Conservation (phyloP, 1,140 invertebrate genomes). For the Nebria ingens region DNA sequence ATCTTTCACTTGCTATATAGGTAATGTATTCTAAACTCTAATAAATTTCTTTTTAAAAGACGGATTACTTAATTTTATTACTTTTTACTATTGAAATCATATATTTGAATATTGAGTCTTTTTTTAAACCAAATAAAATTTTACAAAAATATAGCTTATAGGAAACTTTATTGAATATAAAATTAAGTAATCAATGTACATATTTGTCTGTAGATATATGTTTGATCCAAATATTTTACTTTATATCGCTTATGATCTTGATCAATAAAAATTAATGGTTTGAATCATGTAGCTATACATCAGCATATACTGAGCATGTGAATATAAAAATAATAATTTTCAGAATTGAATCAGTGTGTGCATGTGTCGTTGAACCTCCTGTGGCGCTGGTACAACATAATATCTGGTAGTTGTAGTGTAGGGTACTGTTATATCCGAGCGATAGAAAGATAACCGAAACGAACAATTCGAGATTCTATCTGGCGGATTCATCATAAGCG, state of each 20-base stretch:
- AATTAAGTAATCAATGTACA: no score
- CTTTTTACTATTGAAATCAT: not conserved
- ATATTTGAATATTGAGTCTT: not conserved
- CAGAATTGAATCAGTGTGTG: no score
- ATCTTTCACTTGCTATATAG: not conserved
- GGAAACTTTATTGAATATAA: not conserved
- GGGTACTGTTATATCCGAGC: not conserved
- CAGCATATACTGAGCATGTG: no score
- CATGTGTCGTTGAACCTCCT: no score
- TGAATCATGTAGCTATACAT: no score
- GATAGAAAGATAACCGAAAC: slow-evolving; percentile 1
- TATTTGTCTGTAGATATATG: no score
- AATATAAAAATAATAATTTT: no score
- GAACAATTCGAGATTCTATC: not conserved
- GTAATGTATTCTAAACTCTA: not conserved
- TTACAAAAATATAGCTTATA: not conserved
- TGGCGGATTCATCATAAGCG: not conserved
- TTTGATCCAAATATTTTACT: no score
- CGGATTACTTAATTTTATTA: not conserved
- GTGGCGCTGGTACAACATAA: no score
- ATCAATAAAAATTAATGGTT: no score
- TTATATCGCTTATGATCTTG: no score
- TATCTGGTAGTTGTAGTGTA: not conserved
- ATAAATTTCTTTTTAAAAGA: not conserved
- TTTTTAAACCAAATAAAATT: not conserved